phyloP scores from a whole-genome alignment of 2,113 vertebrate species.

The Potamarius usumacintae region DNA sequence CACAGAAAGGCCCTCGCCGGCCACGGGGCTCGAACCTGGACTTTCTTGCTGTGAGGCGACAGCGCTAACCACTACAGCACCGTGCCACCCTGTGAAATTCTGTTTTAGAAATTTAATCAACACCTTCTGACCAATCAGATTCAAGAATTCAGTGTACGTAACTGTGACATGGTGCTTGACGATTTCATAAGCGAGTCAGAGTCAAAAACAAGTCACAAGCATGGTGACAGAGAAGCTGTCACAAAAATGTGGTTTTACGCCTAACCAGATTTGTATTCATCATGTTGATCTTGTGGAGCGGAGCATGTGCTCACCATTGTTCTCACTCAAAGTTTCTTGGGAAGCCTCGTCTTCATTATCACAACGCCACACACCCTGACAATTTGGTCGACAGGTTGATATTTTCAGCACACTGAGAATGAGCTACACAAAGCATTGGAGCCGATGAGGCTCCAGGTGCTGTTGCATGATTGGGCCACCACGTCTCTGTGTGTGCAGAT shows the following conservation, averaged over 20 bases:
- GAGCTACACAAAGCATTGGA: slow-evolving; percentile 42
- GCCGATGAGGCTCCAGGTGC: slow-evolving; percentile 60
- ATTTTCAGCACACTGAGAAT: slow-evolving; percentile 42
- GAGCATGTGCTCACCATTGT: slow-evolving; percentile 37
- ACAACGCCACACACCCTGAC: slow-evolving; percentile 41
- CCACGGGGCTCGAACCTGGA: too few species aligned
- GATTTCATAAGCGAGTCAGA: slow-evolving; percentile 17
- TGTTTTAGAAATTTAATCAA: neutral
- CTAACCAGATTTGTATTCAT: slow-evolving; percentile 46
- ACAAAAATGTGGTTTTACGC: slow-evolving; percentile 12
- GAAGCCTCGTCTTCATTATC: slow-evolving; percentile 51
- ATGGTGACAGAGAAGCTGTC: slow-evolving; percentile 19
- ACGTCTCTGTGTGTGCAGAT: slow-evolving; percentile 7
- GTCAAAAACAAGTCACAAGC: slow-evolving; percentile 37
- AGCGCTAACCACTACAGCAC: too few species aligned
- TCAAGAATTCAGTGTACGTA: neutral
- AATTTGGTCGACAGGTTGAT: slow-evolving; percentile 49
- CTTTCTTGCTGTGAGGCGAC: too few species aligned
- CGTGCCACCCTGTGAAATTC: neutral
- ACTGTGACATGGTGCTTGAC: neutral
- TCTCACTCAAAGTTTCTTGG: slow-evolving; percentile 49
- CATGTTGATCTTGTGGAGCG: slow-evolving; percentile 8
- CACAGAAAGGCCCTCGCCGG: too few species aligned
- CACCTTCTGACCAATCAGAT: neutral
- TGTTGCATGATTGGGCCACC: slow-evolving; percentile 51